phyloP scores from a whole-genome alignment of 2,888 invertebrate species.

The Tetranychus truncatus region DNA sequence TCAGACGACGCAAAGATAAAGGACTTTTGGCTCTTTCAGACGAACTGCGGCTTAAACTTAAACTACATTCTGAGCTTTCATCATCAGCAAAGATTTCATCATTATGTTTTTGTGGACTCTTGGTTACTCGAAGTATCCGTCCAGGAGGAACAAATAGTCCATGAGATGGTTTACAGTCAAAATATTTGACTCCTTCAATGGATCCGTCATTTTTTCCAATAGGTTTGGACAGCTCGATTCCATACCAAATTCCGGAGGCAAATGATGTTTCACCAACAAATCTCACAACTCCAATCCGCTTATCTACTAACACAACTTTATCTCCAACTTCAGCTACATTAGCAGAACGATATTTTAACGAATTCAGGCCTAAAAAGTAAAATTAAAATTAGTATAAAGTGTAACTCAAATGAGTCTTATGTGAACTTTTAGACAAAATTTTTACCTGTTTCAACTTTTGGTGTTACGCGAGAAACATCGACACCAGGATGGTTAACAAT shows the following conservation, averaged over 20 bases:
- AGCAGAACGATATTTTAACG: constrained; percentile 21
- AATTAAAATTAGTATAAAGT: not conserved
- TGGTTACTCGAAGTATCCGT: constrained; percentile 29
- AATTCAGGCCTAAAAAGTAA: constrained; percentile 9
- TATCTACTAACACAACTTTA: constrained; percentile 35
- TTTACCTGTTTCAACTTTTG: constrained; percentile 35
- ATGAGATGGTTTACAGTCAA: constrained; percentile 34
- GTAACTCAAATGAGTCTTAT: not conserved
- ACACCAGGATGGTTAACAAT: constrained; percentile 28
- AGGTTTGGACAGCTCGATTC: constrained; percentile 36
- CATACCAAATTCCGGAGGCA: constrained; percentile 37
- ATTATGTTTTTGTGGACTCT: constrained; percentile 47
- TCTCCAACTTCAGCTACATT: constrained; percentile 31
- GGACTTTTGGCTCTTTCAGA: constrained; percentile 19
- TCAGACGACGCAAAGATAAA: not conserved
- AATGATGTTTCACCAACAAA: constrained; percentile 36
- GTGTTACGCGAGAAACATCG: constrained; percentile 35
- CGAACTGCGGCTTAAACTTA: constrained; percentile 24
- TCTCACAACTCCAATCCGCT: constrained; percentile 34
- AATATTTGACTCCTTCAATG: constrained; percentile 36
- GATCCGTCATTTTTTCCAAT: constrained; percentile 38
- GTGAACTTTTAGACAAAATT: not conserved
- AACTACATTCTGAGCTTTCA: constrained; percentile 25
- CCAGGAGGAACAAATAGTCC: constrained; percentile 37
- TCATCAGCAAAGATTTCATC: constrained; percentile 25